Base-by-base conservation (phyloP, 1,140 invertebrate genomes). In the Micrasema minimum region DNA sequence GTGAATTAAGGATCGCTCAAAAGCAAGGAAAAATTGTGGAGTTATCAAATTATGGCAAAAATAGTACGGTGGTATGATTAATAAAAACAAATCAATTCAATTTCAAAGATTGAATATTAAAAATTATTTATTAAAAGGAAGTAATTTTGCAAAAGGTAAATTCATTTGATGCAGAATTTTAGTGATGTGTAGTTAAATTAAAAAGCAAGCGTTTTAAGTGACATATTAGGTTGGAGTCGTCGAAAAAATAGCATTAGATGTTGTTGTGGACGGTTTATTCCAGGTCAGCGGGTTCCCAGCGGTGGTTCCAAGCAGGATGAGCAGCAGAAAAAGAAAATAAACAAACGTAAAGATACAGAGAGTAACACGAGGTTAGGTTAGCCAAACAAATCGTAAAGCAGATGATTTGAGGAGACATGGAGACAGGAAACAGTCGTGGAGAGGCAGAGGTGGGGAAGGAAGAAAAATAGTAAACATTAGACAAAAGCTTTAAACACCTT, bases 381-480 rank as follows among this genome's bases (percentile, higher is more conserved):
- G 66, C n/a, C n/a, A n/a, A n/a, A 31, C 11, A 65, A n/a, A 69
- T 31, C 11, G 69, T 38, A 66, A 74, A 57, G 45, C 53, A 62
- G 45, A 74, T 62, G 22, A n/a, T n/a, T 31, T 14, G 50, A 31
- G 23, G 57, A 26, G 37, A 62, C 7, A 31, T 7, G 26, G 46
- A 66, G 46, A 50, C 23, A 35, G 67, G 51, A 11, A 22, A 68
- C 0, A 51, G 35, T 55, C 46, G 45, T 41, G 57, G 22, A 50
- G 35, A 35, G 46, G 70, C 35, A 69, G 59, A 46, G 59, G 59
- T 62, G 3, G 41, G 59, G 22, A 57, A 62, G 41, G 59, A 46
- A 75, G 69, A 75, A 75, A 74, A 75, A 75, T 51, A 68, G 69
- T 69, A n/a, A 69, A 69, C 59, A 75, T 75, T 75, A 75, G 73